These are phyloP conservation scores for Candidula unifasciata DNA, from an alignment of 2,888 invertebrate genomes.

Conservation along the genomic window DNA sequence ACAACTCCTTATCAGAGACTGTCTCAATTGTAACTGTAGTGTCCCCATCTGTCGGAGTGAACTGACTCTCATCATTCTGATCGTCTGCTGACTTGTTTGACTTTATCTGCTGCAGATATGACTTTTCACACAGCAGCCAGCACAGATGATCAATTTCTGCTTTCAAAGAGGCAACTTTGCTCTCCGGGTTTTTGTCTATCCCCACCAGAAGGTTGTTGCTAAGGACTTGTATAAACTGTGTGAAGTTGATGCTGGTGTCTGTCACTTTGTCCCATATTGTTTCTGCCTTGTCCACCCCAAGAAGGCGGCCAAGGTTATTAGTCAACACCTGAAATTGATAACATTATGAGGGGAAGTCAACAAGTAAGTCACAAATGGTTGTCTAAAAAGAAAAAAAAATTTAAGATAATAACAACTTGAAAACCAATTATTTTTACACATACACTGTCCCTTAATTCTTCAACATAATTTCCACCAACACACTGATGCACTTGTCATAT, in stretches of 20 bases:
- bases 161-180: conserved; percentile 42
- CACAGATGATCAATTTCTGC: conserved; percentile 84
- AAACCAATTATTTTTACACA: too few species aligned
- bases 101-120: conserved; percentile 82
- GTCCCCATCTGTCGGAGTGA: neutral
- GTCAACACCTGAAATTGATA: conserved; percentile 28
- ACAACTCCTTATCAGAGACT: conserved; percentile 53
- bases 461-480: too few species aligned
- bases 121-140: conserved; percentile 88
- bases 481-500: too few species aligned
- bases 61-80: neutral
- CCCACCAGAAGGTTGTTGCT: conserved; percentile 51
- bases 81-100: neutral
- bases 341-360: too few species aligned
- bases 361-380: too few species aligned
- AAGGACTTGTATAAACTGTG: conserved; percentile 45
- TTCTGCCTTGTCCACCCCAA: conserved; percentile 40
- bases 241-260: conserved; percentile 33
- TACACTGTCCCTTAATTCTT: too few species aligned
- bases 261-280: conserved; percentile 44
- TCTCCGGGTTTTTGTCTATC: conserved; percentile 31
- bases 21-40: neutral
- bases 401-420: too few species aligned
- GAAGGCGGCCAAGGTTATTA: conserved; percentile 28
- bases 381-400: neutral